These are phyloP conservation scores for Parelbella ahira DNA, from an alignment of 2,888 invertebrate species.

Conservation along the genomic window DNA sequence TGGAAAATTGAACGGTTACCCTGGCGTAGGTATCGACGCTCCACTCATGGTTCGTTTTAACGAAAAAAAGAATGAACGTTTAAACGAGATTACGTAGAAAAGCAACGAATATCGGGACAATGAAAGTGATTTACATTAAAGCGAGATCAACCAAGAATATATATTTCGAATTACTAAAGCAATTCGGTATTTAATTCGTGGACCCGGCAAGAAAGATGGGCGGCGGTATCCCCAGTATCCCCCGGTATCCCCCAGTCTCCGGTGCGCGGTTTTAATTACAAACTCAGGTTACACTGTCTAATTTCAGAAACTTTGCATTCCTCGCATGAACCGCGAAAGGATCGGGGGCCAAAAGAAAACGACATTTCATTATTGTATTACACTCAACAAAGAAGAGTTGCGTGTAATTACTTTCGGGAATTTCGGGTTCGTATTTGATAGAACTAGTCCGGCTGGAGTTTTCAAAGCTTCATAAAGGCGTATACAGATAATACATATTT, in stretches of 20 bases:
- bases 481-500: conserved; percentile 11
- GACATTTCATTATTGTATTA: conserved; percentile 80
- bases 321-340: conserved; percentile 76
- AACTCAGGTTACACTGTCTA: conserved; percentile 77
- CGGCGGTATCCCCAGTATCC: conserved; percentile 53
- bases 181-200: conserved; percentile 78
- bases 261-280: conserved; percentile 75
- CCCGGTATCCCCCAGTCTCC: too few species aligned
- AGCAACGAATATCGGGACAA: conserved; percentile 62
- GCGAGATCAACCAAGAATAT: conserved; percentile 69
- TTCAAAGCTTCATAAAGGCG: conserved; percentile 11
- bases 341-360: conserved; percentile 77
- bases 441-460: conserved; percentile 14
- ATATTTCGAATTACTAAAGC: conserved; percentile 77
- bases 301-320: conserved; percentile 78
- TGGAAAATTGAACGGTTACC: not conserved
- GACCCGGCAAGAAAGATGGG: conserved; percentile 77
- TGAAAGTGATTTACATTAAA: conserved; percentile 78
- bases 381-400: conserved; percentile 64
- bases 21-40: not conserved
- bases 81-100: conserved; percentile 9
- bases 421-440: conserved; percentile 16
- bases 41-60: not conserved
- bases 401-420: conserved; percentile 67
- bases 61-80: conserved; percentile 8